phyloP scores from a whole-genome alignment of 2,113 vertebrate species.

The Clupea harengus region DNA sequence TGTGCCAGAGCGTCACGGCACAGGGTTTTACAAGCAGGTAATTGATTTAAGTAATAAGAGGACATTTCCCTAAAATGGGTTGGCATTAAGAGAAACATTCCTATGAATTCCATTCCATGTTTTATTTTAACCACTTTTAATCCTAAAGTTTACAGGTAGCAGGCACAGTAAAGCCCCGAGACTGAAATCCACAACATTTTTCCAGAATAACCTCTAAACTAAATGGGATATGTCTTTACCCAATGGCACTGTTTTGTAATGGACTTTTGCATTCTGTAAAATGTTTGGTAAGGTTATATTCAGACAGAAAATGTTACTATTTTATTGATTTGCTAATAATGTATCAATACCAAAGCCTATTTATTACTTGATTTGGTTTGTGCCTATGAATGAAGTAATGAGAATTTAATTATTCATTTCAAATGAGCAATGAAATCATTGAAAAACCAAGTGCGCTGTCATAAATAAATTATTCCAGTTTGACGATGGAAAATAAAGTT shows the following conservation, averaged over 20 bases:
- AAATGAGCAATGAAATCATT: neutral
- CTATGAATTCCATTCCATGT: neutral
- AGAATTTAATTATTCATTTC: neutral
- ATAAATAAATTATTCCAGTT: neutral
- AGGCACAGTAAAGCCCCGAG: neutral
- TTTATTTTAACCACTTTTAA: neutral
- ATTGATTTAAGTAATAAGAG: neutral
- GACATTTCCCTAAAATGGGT: neutral
- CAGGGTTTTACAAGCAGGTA: neutral
- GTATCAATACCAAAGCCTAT: neutral
- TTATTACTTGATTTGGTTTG: neutral
- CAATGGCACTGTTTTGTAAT: neutral
- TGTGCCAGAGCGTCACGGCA: neutral
- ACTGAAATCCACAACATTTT: neutral
- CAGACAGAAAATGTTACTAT: neutral
- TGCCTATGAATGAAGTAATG: neutral
- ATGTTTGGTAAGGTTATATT: neutral
- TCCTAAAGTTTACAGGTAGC: neutral
- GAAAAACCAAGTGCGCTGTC: neutral
- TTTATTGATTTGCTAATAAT: neutral
- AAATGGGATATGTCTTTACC: neutral
- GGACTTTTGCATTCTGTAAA: neutral
- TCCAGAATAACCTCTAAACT: neutral
- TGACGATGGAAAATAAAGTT: neutral
- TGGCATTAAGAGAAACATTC: neutral